These are phyloP conservation scores for Tinamus guttatus DNA, from an alignment of 2,113 vertebrate genomes.

Conservation along the genomic window DNA sequence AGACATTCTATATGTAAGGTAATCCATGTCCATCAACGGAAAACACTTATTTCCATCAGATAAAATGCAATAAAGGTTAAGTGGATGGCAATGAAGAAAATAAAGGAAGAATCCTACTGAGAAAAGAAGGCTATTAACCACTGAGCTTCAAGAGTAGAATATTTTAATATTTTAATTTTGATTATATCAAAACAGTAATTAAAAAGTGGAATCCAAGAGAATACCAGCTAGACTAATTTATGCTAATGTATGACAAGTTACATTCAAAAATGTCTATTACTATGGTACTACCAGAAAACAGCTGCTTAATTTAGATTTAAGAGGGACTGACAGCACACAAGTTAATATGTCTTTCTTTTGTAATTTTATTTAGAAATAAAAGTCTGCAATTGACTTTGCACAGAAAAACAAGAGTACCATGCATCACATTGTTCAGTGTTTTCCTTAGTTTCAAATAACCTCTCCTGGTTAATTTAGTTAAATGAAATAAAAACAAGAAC, in stretches of 20 bases:
- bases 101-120: neutral
- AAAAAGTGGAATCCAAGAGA: neutral
- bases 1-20: neutral
- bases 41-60: neutral
- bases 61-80: neutral
- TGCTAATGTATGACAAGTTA: neutral
- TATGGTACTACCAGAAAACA: neutral
- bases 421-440: neutral
- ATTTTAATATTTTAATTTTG: neutral
- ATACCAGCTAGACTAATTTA: neutral
- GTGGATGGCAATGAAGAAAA: neutral
- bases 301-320: neutral
- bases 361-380: neutral
- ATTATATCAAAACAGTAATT: neutral
- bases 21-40: neutral
- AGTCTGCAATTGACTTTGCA: neutral
- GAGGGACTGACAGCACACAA: neutral
- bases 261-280: neutral
- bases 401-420: neutral
- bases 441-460: neutral
- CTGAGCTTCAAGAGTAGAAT: neutral
- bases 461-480: neutral
- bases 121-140: neutral
- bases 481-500: neutral
- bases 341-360: neutral